Percentiles rank a stretch among this genome's conserved stretches.
These are phyloP conservation scores for Buceros bicornis DNA, from an alignment of 2,797 vertebrate species.

Conservation along the genomic window DNA sequence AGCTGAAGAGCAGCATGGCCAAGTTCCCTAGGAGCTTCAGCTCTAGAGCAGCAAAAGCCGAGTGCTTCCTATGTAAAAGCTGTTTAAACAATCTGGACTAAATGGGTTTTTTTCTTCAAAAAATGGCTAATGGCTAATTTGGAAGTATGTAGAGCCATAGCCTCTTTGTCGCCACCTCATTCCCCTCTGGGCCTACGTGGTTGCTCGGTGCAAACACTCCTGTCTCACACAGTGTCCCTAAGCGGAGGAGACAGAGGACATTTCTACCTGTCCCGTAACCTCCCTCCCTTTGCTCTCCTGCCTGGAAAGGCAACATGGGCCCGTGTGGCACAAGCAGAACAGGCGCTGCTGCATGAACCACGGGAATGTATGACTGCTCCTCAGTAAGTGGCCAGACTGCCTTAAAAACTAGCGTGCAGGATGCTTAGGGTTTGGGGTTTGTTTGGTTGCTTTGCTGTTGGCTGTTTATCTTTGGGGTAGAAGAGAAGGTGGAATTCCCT, in stretches of 20 bases:
- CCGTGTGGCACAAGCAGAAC: neutral
- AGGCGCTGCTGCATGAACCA: neutral
- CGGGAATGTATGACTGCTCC: neutral
- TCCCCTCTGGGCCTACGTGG: fast-evolving
- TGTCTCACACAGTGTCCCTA: neutral
- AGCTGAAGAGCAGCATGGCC: neutral
- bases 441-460: neutral
- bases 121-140: neutral
- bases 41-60: neutral
- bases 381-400: neutral
- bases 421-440: neutral
- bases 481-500: neutral
- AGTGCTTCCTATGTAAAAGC: neutral
- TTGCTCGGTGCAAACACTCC: neutral
- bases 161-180: neutral
- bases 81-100: neutral
- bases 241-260: neutral
- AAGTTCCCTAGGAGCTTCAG: neutral
- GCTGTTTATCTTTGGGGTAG: too few relatives aligned
- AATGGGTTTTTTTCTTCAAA: neutral
- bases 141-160: fast-evolving
- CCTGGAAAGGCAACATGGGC: neutral
- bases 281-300: neutral
- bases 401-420: neutral
- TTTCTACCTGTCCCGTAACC: neutral